A percentile compares a stretch with the other conserved stretches of the same genome.
Conservation (phyloP, 2,113 vertebrate genomes). For the Anolis sagrei region DNA sequence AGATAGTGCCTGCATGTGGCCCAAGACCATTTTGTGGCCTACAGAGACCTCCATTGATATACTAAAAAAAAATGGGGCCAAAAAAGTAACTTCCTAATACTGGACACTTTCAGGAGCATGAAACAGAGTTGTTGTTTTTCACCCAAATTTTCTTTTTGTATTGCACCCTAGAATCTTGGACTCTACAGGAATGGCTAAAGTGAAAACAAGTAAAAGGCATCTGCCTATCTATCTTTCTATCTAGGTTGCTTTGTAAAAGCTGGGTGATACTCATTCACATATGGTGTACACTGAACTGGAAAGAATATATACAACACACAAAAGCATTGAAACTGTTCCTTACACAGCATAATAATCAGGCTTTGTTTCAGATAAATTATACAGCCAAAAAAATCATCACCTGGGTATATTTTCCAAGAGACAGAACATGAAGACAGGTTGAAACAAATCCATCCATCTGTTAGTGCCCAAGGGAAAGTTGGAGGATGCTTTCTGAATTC, state of each 20-base stretch:
- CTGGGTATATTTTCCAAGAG: slow-evolving; percentile 70
- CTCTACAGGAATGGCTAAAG: no score
- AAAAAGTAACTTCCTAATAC: no score
- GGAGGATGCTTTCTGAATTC: slow-evolving; percentile 65
- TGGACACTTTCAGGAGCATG: no score
- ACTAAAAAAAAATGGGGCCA: no score
- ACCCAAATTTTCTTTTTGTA: no score
- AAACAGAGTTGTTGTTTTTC: no score
- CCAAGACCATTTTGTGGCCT: no score
- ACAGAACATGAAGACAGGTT: slow-evolving; percentile 70
- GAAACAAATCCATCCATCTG: slow-evolving; percentile 73
- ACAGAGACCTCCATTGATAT: no score
- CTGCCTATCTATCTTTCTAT: background rate
- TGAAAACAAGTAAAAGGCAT: background rate
- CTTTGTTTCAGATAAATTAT: slow-evolving; percentile 63
- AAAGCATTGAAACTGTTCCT: slow-evolving; percentile 46
- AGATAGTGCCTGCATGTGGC: no score
- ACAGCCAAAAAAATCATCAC: slow-evolving; percentile 66
- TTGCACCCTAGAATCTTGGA: no score
- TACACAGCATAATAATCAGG: slow-evolving; percentile 56
- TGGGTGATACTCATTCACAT: slow-evolving; percentile 1
- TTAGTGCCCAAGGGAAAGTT: slow-evolving; percentile 69
- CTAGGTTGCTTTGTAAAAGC: slow-evolving; percentile 1
- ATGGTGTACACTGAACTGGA: slow-evolving; percentile 41
- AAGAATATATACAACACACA: slow-evolving; percentile 41